Evolutionary conservation across 2,113 vertebrate genomes (phyloP).

Genomic region (Rhinolophus sinicus): DNA sequence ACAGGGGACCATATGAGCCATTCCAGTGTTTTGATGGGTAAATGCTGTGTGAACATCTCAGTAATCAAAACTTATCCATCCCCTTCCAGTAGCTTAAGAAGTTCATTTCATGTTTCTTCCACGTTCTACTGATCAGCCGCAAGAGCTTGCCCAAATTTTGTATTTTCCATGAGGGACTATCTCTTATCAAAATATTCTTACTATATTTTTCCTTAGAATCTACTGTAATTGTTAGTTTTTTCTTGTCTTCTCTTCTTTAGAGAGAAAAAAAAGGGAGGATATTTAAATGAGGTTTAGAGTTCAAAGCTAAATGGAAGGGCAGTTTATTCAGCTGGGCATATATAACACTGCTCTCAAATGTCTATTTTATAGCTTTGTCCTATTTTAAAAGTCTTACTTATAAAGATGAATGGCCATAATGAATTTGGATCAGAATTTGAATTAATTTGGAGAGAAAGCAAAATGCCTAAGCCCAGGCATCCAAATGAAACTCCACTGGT

Average conservation of each 20-base stretch:
- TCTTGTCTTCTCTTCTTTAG: not conserved
- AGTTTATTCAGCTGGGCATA: slow-evolving; percentile 28
- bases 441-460: not conserved
- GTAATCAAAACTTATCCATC: slow-evolving; percentile 2
- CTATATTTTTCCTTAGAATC: slow-evolving; percentile 42
- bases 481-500: not conserved
- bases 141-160: slow-evolving; percentile 6
- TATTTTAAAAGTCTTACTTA: slow-evolving; percentile 56
- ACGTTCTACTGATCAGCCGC: not conserved
- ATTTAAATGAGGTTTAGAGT: slow-evolving; percentile 39
- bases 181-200: not conserved
- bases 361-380: slow-evolving; percentile 49
- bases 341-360: not conserved
- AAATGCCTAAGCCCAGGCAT: slow-evolving; percentile 3
- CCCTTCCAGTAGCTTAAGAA: not conserved
- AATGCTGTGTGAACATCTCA: not conserved
- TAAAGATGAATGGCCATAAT: slow-evolving; percentile 10
- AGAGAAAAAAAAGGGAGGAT: not conserved
- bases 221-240: not conserved
- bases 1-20: not conserved
- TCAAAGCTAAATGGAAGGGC: slow-evolving; percentile 9
- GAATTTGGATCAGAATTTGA: too few species aligned
- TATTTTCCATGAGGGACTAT: not conserved
- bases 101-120: slow-evolving; percentile 12
- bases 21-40: not conserved